Conservation (phyloP, 2,113 vertebrate genomes). For the Smithornis capensis region DNA sequence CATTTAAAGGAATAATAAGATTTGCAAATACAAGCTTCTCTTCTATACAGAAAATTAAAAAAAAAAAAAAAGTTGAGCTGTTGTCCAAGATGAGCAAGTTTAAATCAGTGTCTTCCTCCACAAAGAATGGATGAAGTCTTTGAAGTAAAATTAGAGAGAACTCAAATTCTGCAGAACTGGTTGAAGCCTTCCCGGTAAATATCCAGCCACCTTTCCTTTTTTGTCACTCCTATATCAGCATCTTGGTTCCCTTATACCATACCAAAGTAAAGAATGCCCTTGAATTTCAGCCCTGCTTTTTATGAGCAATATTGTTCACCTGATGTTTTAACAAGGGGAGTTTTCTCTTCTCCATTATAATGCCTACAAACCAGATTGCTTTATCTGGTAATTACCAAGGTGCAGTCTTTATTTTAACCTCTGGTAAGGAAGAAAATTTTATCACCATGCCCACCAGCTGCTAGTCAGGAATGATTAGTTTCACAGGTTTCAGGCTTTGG, state of each 20-base stretch:
- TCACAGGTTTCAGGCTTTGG: background rate
- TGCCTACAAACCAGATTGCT: background rate
- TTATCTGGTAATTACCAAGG: background rate
- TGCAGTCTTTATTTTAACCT: background rate
- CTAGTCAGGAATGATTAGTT: background rate
- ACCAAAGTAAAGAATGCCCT: background rate
- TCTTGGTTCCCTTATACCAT: background rate
- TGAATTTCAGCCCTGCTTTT: background rate
- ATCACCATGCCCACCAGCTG: background rate
- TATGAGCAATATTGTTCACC: background rate
- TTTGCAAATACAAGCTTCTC: background rate
- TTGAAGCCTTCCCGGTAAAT: background rate
- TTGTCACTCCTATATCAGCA: background rate
- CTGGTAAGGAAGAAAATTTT: background rate
- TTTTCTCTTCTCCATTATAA: background rate
- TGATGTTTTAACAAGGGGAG: background rate
- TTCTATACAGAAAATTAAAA: background rate
- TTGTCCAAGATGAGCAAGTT: background rate
- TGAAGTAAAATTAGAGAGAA: background rate
- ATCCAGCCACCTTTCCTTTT: background rate
- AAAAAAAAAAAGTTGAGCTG: background rate
- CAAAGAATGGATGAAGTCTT: background rate
- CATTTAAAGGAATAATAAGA: background rate
- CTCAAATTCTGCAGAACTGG: background rate
- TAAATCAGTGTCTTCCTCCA: background rate